A percentile compares a stretch with the other conserved stretches of the same genome.
These are phyloP conservation scores for Xyliphius kryptos DNA, from an alignment of 2,113 vertebrate species.

Conservation along the genomic window DNA sequence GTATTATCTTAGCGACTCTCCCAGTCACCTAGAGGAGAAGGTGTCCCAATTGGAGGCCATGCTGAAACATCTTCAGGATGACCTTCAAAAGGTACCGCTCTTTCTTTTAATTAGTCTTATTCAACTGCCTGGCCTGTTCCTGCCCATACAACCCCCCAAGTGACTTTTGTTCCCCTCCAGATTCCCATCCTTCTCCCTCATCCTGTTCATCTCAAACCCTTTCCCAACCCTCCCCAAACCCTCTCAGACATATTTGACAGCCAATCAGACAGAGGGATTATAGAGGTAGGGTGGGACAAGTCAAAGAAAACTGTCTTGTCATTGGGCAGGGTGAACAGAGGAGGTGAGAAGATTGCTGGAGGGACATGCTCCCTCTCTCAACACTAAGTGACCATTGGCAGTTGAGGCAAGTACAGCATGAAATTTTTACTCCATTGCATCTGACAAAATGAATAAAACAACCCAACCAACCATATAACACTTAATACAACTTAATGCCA, in stretches of 20 bases:
- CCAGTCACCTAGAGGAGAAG: slow-evolving; percentile 76
- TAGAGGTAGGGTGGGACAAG: slow-evolving; percentile 42
- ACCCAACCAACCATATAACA: slow-evolving; percentile 15
- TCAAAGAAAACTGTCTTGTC: slow-evolving; percentile 50
- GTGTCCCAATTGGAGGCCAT: slow-evolving; percentile 81
- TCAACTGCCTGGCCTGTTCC: not conserved
- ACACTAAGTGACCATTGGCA: slow-evolving; percentile 40
- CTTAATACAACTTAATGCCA: slow-evolving; percentile 14
- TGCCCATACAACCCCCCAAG: slow-evolving; percentile 22
- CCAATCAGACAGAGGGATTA: slow-evolving; percentile 37
- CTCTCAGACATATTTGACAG: slow-evolving; percentile 35
- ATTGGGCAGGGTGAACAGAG: slow-evolving; percentile 48
- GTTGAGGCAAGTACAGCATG: slow-evolving; percentile 44
- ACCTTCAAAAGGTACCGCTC: slow-evolving; percentile 79
- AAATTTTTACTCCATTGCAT: slow-evolving; percentile 34
- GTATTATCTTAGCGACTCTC: slow-evolving; percentile 57
- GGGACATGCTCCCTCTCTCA: slow-evolving; percentile 28
- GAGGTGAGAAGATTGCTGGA: slow-evolving; percentile 40
- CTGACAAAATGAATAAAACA: slow-evolving; percentile 26
- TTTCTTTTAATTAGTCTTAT: slow-evolving; percentile 32
- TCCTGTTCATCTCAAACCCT: slow-evolving; percentile 32
- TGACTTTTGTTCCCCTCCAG: slow-evolving; percentile 22
- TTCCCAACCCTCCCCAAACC: slow-evolving; percentile 27
- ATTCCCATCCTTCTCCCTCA: slow-evolving; percentile 28
- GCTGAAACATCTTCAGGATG: slow-evolving; percentile 81